Evolutionary conservation across 2,113 vertebrate genomes (phyloP).

Genomic region (Rallus limicola): DNA sequence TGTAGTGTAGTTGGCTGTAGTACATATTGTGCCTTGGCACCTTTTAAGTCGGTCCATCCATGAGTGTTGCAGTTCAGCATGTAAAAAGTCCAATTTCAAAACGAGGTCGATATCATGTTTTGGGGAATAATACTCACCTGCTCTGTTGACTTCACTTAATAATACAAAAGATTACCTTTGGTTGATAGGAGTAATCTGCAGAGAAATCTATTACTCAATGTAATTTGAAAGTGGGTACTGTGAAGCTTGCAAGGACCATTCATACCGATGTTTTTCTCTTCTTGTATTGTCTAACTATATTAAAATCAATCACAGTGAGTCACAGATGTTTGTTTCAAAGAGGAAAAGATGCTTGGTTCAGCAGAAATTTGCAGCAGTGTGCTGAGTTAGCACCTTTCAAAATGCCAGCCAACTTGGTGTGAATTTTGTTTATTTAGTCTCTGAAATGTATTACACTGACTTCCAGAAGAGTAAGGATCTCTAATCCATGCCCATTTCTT

Average conservation of each 20-base stretch:
- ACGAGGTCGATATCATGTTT: neutral
- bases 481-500: neutral
- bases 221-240: neutral
- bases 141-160: neutral
- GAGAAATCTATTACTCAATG: neutral
- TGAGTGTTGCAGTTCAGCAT: neutral
- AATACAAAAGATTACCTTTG: neutral
- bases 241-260: constrained; percentile 4
- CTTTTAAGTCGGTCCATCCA: neutral
- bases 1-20: neutral
- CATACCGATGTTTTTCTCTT: neutral
- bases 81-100: neutral
- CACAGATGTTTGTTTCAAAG: constrained; percentile 61
- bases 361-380: constrained; percentile 33
- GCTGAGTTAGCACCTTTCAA: constrained; percentile 52
- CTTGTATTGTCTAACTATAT: constrained; percentile 2
- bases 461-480: neutral
- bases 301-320: constrained; percentile 39
- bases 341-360: constrained; percentile 41
- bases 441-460: neutral
- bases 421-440: constrained; percentile 35
- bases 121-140: neutral
- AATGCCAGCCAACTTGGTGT: constrained; percentile 12
- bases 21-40: neutral
- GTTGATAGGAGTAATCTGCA: neutral